These are phyloP conservation scores for Elegia similella DNA, from an alignment of 2,888 invertebrate genomes.

Conservation along the genomic window DNA sequence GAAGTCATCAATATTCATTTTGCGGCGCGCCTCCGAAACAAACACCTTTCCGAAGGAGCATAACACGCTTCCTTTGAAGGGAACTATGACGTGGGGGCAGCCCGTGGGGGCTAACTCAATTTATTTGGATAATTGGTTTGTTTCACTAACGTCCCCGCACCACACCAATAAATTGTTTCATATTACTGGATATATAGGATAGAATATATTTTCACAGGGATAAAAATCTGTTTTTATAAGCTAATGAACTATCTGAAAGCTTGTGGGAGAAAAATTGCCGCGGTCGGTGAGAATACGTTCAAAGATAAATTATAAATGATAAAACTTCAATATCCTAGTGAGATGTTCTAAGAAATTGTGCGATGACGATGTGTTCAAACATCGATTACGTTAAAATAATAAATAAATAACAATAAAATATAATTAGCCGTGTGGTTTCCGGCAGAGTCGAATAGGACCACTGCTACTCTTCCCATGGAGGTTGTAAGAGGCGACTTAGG, in stretches of 20 bases:
- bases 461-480: no score
- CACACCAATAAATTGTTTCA: slow-evolving; percentile 46
- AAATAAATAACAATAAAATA: no score
- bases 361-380: no score
- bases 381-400: no score
- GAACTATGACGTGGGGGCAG: slow-evolving; percentile 57
- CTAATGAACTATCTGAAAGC: background rate
- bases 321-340: no score
- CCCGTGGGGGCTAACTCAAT: slow-evolving; percentile 62
- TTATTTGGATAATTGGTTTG: slow-evolving; percentile 76
- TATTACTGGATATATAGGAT: slow-evolving; percentile 20
- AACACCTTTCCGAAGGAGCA: slow-evolving; percentile 71
- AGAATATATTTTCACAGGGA: background rate
- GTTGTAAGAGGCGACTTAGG: no score
- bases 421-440: no score
- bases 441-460: no score
- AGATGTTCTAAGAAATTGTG: no score
- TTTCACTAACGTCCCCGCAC: slow-evolving; percentile 53
- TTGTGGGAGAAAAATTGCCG: background rate
- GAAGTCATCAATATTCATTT: slow-evolving; percentile 81
- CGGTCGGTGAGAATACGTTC: background rate
- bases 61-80: slow-evolving; percentile 67
- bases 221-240: background rate
- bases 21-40: slow-evolving; percentile 76
- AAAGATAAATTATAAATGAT: no score